These are phyloP conservation scores for Aphelocoma coerulescens DNA, from an alignment of 2,113 vertebrate genomes.

Conservation along the genomic window DNA sequence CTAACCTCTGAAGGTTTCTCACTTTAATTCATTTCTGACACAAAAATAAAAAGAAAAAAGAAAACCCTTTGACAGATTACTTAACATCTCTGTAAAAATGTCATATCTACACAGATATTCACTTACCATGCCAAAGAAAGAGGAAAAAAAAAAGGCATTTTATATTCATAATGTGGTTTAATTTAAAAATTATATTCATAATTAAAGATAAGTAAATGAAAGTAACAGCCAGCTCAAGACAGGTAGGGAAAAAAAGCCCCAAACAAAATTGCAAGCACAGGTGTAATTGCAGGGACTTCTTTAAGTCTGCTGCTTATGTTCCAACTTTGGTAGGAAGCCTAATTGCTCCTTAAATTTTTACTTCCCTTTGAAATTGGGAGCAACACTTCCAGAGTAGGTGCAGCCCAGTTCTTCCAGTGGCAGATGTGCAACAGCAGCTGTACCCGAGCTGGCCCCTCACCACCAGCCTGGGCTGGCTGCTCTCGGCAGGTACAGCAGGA, in stretches of 20 bases:
- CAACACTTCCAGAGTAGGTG: neutral
- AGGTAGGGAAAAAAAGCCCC: neutral
- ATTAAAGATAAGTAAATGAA: neutral
- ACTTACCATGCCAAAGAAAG: neutral
- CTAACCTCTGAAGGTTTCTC: neutral
- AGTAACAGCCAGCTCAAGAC: neutral
- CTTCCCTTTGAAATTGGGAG: neutral
- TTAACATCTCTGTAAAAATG: neutral
- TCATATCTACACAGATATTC: neutral
- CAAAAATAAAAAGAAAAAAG: neutral
- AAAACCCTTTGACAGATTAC: neutral
- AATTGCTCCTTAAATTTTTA: neutral
- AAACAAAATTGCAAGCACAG: neutral
- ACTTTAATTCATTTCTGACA: neutral
- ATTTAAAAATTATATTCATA: neutral
- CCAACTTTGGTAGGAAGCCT: neutral
- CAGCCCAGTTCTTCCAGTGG: neutral
- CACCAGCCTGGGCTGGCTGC: neutral
- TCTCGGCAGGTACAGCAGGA: neutral
- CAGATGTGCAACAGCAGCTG: neutral
- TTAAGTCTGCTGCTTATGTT: neutral
- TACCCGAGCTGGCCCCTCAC: neutral
- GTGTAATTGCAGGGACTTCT: neutral
- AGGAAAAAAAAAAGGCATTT: neutral
- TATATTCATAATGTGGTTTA: neutral